Evolutionary conservation across 2,888 invertebrate species (phyloP), one percentile per base, ranked within the genome.

Genomic region (Cheilosia vulpina): DNA sequence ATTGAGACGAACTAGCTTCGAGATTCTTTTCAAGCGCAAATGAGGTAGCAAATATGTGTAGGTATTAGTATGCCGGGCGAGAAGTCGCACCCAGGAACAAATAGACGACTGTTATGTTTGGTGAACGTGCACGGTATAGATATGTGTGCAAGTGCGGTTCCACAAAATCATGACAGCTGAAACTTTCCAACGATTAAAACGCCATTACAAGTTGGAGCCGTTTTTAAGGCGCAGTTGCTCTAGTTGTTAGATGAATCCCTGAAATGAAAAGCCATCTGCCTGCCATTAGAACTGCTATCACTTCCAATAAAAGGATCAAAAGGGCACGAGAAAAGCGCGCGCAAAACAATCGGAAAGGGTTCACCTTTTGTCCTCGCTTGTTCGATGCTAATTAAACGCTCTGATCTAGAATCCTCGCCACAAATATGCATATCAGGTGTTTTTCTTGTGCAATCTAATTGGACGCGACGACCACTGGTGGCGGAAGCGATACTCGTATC

Each of bases 1-100:
- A 84, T 84, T 84, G 84, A 84, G 75, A 66, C 55, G 57, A 84
- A 80, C 84, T 80, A 84, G 80, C 65, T 80, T n/a, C 73, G 58
- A 79, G 79, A 80, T 80, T 34, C 55, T 47, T 80, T 75, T 31
- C 47, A 71, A 60, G 62, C 69, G 75, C 84, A 84, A 84, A 84
- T 80, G 84, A 84, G 75, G 27, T 52, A 53, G 47, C 15, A 69
- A 84, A 75, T 66, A 62, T 66, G 65, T 62, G 41, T 19, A 45
- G 38, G 17, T 17, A 38, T 69, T 73, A 19, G 60, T 47, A 79
- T 80, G 63, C 65, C 13, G 34, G 43, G 19, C 3, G 63, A 4
- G 75, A 53, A 38, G 53, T 13, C 21, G 27, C 38, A 47, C 24
- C 24, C 58, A 75, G 68, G 79, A 69, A 84, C 68, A 84, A 80